These are phyloP conservation scores for honey bee (Apis mellifera) DNA, from an alignment of 1,140 invertebrate genomes.

Conservation along the genomic window DNA sequence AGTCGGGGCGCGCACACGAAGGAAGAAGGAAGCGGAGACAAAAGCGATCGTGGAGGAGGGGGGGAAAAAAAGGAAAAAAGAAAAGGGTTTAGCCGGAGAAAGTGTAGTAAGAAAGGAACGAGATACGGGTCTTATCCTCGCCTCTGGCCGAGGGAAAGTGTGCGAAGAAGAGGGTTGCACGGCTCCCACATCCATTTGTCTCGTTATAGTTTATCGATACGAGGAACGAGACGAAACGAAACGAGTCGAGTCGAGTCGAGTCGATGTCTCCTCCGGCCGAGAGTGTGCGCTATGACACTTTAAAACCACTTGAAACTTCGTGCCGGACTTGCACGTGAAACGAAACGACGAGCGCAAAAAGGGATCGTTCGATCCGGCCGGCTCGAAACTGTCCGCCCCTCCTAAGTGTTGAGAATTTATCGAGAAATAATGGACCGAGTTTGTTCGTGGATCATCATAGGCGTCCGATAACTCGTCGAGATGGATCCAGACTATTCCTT, in stretches of 20 bases:
- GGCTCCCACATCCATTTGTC: slow-evolving; percentile 74
- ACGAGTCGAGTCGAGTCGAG: slow-evolving; percentile 57
- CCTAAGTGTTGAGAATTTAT: slow-evolving; percentile 67
- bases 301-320: slow-evolving; percentile 73
- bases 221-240: slow-evolving; percentile 58
- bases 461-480: slow-evolving; percentile 47
- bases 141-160: slow-evolving; percentile 11
- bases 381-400: slow-evolving; percentile 3
- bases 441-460: slow-evolving; percentile 44
- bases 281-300: slow-evolving; percentile 70
- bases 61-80: background rate
- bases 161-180: slow-evolving; percentile 40
- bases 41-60: slow-evolving; percentile 29
- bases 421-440: slow-evolving; percentile 69
- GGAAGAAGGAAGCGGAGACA: slow-evolving; percentile 30
- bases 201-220: slow-evolving; percentile 76
- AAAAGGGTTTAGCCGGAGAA: slow-evolving; percentile 1
- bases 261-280: slow-evolving; percentile 26
- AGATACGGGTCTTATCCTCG: background rate
- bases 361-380: background rate
- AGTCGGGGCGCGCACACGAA: background rate
- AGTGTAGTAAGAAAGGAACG: slow-evolving; percentile 14
- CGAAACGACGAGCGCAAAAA: background rate
- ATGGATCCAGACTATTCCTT: slow-evolving; percentile 42
- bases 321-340: slow-evolving; percentile 52